Base-by-base conservation (phyloP, 1,140 invertebrate genomes). In the Drosophila trapezifrons region DNA sequence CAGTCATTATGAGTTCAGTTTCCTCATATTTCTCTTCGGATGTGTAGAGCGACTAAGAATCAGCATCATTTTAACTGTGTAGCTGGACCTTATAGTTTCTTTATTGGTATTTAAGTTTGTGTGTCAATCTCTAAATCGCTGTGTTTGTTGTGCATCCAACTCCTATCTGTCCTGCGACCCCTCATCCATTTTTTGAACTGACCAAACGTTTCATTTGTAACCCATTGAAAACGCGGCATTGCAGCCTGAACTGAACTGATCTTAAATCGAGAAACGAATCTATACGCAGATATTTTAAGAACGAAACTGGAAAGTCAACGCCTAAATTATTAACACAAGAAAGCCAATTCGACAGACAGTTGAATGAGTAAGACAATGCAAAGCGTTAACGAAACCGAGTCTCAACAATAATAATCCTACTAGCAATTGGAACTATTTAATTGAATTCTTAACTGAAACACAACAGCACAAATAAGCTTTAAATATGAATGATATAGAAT, bases 121-220 rank as follows among this genome's bases (percentile, higher is more conserved):
- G 35, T 58, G 4, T 3, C 9, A 32, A 32, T 32, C 15, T 6
- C 20, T 66, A 13, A 52, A 69, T 66, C 62, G 65, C 65, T 69
- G 60, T 67, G 45, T 67, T 64, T 49, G 64, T 69, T 69, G 65
- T 69, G 65, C 65, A 69, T 69, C 65, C 65, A 52, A 32, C n/a
- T 43, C 35, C 35, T 25, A 66, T 38, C 37, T 69, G 32, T 65
- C 42, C 63, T n/a, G n/a, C 49, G 32, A 62, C 54, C 46, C 29
- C 18, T 54, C 32, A 37, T 54, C 51, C 49, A 52, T 69, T 64
- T 69, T 52, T 43, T 51, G 25, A 38, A 66, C 64, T 66, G 64
- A 66, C 65, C 60, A 43, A 52, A 43, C 65, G 65, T 69, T 69
- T 66, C 65, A 69, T 69, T 69, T 69, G 49, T 67, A 52, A 69